Conservation (phyloP, 2,888 invertebrate genomes). For the Tetheella fluctuosa region DNA sequence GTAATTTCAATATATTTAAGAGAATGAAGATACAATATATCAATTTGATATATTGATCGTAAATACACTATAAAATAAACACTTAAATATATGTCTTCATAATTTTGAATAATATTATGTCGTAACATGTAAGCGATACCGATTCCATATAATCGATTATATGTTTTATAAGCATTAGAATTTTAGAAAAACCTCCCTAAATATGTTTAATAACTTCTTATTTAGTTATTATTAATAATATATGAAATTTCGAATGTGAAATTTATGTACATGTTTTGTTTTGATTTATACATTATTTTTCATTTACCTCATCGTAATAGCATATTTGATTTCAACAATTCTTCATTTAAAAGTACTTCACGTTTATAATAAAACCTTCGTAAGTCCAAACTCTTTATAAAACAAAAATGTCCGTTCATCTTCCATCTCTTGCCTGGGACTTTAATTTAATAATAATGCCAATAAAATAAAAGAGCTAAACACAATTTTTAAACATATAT, state of each 20-base stretch:
- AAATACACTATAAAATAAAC: constrained; percentile 16
- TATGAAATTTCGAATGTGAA: constrained; percentile 18
- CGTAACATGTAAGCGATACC: not conserved
- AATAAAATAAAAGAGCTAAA: not conserved
- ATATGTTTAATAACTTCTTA: constrained; percentile 14
- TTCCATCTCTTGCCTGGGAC: not conserved
- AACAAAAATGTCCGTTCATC: not conserved
- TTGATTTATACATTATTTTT: constrained; percentile 24
- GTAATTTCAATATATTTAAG: constrained; percentile 16
- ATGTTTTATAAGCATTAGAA: constrained; percentile 10
- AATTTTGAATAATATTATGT: constrained; percentile 13
- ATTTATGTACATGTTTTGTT: constrained; percentile 31
- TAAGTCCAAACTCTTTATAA: not conserved
- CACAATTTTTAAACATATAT: constrained; percentile 3
- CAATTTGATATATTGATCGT: constrained; percentile 45
- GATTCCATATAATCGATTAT: constrained; percentile 10
- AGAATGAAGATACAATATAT: constrained; percentile 35
- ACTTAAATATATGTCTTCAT: constrained; percentile 5
- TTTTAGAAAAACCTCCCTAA: constrained; percentile 13
- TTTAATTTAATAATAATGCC: not conserved
- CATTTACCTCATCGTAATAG: not conserved
- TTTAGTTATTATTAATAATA: constrained; percentile 4
- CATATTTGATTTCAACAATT: no score
- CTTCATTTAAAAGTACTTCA: not conserved
- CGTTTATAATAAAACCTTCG: not conserved